These are phyloP conservation scores for Blastobasis lacticolella DNA, from an alignment of 2,888 invertebrate genomes.

Conservation along the genomic window DNA sequence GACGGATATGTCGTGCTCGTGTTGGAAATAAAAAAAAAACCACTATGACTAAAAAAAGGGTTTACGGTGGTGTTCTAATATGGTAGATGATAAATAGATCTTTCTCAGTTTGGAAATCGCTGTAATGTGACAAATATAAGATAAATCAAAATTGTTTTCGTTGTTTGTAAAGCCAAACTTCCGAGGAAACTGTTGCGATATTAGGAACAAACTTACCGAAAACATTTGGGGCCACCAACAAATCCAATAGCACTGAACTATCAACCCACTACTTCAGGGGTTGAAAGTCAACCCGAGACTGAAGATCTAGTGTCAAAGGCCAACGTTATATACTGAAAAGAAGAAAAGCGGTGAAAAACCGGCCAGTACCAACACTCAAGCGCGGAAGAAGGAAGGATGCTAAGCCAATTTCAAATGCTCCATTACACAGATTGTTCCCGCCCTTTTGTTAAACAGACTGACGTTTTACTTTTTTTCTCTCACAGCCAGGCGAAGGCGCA, in stretches of 20 bases:
- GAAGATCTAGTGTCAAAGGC: constrained; percentile 21
- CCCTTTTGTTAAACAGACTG: constrained; percentile 43
- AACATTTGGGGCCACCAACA: neutral
- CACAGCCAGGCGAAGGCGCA: no score
- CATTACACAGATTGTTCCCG: constrained; percentile 56
- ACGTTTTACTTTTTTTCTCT: no score
- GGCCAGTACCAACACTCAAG: constrained; percentile 48
- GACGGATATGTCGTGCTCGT: no score
- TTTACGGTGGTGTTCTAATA: no score
- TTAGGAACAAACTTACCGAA: constrained; percentile 1
- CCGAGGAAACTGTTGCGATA: neutral
- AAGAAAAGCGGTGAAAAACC: constrained; percentile 44
- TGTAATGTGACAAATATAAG: no score
- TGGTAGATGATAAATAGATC: no score
- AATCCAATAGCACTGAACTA: constrained; percentile 2
- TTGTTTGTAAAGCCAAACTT: no score
- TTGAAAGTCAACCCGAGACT: constrained; percentile 42
- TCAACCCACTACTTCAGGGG: constrained; percentile 27
- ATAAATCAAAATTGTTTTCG: no score
- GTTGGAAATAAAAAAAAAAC: no score
- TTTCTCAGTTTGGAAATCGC: no score
- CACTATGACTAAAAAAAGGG: no score
- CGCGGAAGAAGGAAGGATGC: constrained; percentile 64
- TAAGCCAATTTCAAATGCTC: constrained; percentile 54
- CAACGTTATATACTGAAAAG: constrained; percentile 33